phyloP scores from a whole-genome alignment of 2,888 invertebrate species.

The Drosophila melanosoma region DNA sequence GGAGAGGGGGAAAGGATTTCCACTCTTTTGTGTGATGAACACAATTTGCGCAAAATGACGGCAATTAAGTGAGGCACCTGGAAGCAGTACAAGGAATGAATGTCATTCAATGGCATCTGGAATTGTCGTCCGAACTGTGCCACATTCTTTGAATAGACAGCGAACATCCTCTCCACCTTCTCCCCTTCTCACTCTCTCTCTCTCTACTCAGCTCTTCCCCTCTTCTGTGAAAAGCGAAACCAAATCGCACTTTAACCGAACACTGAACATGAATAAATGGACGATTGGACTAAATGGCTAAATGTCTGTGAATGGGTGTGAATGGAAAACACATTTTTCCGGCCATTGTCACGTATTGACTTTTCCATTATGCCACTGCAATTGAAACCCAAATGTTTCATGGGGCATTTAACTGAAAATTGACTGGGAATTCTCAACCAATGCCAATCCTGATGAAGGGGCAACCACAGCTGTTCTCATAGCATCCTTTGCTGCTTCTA shows the following conservation, averaged over 20 bases:
- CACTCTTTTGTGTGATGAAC: slow-evolving; percentile 45
- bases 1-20: neutral
- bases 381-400: slow-evolving; percentile 48
- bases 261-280: slow-evolving; percentile 22
- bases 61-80: slow-evolving; percentile 70
- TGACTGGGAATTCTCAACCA: slow-evolving; percentile 22
- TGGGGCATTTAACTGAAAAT: slow-evolving; percentile 24
- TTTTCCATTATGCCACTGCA: slow-evolving; percentile 40
- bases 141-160: slow-evolving; percentile 6
- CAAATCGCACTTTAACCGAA: slow-evolving; percentile 22
- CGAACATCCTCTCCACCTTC: neutral
- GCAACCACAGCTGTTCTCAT: slow-evolving; percentile 17
- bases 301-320: slow-evolving; percentile 27
- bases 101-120: slow-evolving; percentile 24
- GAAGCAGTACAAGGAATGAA: slow-evolving; percentile 1
- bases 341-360: slow-evolving; percentile 73
- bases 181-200: neutral
- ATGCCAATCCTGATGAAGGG: slow-evolving; percentile 1
- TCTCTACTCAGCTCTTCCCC: neutral
- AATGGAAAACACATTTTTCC: slow-evolving; percentile 65
- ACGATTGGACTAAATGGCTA: slow-evolving; percentile 18
- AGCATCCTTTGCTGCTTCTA: slow-evolving; percentile 11
- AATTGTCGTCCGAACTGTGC: slow-evolving; percentile 25
- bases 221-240: slow-evolving; percentile 10
- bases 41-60: slow-evolving; percentile 69